Conservation (phyloP, 2,888 invertebrate genomes). For the Cerceris rybyensis region DNA sequence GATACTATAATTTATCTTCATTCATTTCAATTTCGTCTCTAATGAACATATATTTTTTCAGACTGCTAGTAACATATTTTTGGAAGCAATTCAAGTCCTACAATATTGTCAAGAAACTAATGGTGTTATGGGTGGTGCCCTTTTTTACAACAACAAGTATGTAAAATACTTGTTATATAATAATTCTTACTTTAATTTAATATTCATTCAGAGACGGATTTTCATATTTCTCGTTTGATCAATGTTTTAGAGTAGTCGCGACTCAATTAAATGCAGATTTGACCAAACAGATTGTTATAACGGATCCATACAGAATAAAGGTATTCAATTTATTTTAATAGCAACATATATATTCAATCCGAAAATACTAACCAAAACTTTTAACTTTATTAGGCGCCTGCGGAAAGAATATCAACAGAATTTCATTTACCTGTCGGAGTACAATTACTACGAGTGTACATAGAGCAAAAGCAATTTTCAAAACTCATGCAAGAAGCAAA, state of each 20-base stretch:
- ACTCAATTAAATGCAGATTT: conserved; percentile 88
- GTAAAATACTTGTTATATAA: conserved; percentile 6
- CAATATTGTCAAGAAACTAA: conserved; percentile 91
- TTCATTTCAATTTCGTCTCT: conserved; percentile 1
- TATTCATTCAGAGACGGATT: neutral
- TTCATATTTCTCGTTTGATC: neutral
- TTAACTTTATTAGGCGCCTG: conserved; percentile 84
- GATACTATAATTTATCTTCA: conserved; percentile 2
- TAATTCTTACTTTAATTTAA: conserved; percentile 2
- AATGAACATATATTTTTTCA: conserved; percentile 80
- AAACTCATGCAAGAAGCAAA: conserved; percentile 72
- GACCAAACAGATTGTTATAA: conserved; percentile 90
- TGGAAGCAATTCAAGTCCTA: conserved; percentile 93
- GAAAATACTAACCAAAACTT: neutral
- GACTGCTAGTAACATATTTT: conserved; percentile 93
- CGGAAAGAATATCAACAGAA: conserved; percentile 86
- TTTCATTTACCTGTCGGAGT: conserved; percentile 92
- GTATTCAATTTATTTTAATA: conserved; percentile 66
- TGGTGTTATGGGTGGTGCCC: conserved; percentile 91
- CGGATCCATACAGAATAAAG: conserved; percentile 92
- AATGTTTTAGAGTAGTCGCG: conserved; percentile 87
- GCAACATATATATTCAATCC: neutral
- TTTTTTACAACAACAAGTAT: conserved; percentile 95
- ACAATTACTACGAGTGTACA: conserved; percentile 90
- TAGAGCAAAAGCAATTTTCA: conserved; percentile 85